A percentile compares a stretch with the other conserved stretches of the same genome.
These are phyloP conservation scores for Sinonovacula constricta DNA, from an alignment of 1,140 invertebrate species.

Conservation along the genomic window DNA sequence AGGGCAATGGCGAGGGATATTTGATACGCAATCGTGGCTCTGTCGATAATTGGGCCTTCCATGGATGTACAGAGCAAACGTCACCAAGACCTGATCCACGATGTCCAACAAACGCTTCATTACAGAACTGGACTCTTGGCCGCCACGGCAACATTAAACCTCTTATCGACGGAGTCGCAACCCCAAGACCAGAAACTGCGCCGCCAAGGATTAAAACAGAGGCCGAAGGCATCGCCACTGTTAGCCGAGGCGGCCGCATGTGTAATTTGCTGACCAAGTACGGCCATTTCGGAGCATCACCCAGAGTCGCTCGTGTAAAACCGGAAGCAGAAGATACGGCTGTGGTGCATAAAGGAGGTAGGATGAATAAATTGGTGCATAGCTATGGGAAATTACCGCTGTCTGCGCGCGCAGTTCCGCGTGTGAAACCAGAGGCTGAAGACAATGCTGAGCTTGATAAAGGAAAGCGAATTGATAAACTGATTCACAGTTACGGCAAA, in stretches of 20 bases:
- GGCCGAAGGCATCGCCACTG: slow-evolving; percentile 55
- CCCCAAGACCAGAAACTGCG: slow-evolving; percentile 60
- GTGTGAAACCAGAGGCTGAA: slow-evolving; percentile 68
- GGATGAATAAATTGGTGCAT: slow-evolving; percentile 60
- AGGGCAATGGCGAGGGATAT: slow-evolving; percentile 64
- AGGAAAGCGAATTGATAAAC: slow-evolving; percentile 61
- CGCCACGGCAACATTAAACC: slow-evolving; percentile 63
- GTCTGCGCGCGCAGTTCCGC: slow-evolving; percentile 49
- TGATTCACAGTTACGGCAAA: slow-evolving; percentile 66
- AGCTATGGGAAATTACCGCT: slow-evolving; percentile 57
- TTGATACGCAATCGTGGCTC: slow-evolving; percentile 61
- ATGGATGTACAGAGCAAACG: slow-evolving; percentile 32
- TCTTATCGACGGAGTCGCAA: slow-evolving; percentile 63
- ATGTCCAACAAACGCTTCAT: slow-evolving; percentile 61
- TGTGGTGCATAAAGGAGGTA: slow-evolving; percentile 25
- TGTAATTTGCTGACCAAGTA: slow-evolving; percentile 56
- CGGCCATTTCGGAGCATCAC: slow-evolving; percentile 49
- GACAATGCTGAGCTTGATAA: slow-evolving; percentile 65
- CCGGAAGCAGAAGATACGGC: slow-evolving; percentile 59
- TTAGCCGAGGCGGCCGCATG: slow-evolving; percentile 63
- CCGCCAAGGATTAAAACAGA: slow-evolving; percentile 62
- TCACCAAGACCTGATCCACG: slow-evolving; percentile 64
- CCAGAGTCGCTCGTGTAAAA: slow-evolving; percentile 56
- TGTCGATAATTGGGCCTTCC: slow-evolving; percentile 64
- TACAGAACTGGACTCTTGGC: slow-evolving; percentile 65